Evolutionary conservation across 1,140 invertebrate genomes (phyloP), one percentile per base, ranked within the genome.

Genomic region (Drosophila willistoni): DNA sequence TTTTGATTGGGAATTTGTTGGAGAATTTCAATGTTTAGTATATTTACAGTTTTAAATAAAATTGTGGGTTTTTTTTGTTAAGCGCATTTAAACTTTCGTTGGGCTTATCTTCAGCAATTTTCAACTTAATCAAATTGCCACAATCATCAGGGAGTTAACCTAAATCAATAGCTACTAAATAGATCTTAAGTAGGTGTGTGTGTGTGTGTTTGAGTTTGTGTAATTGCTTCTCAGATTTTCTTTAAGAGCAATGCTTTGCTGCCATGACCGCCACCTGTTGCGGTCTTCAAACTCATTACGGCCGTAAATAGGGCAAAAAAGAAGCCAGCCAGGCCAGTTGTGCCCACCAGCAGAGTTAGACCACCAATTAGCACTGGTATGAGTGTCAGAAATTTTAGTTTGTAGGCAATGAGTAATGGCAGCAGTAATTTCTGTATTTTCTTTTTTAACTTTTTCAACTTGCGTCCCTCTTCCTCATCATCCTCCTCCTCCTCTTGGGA

Each of bases 231-330:
- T 83, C 51, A 81, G 66, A 90, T 81, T 72, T 90, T 90, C 68
- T 90, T 90, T 12, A 90, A 66, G 12, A 90, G 92, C 77, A 90
- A 71, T 12, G 83, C 33, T 68, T 90, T 91, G 64, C 81, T 79
- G 64, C 78, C 65, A 34, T 89, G 77, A 33, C 79, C 76, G 13
- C 68, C 76, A 64, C 74, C 78, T 47, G 68, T 66, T 34, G 90
- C 64, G 19, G 77, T 75, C 70, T 94, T 94, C 51, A 94, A 78
- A 69, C 93, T 94, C 93, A 94, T 94, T 17, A 94, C 93, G 9
- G 94, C 94, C 68, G 94, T 95, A 81, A 97, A 97, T 1, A 97
- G 91, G 1, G 96, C 96, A 90, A 97, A 97, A 93, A 97, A 97
- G 92, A 97, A 97, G 69, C 96, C 96, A 13, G 95, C 96, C 39